Conservation (phyloP, 2,113 vertebrate genomes). For the Tonatia bakeri region DNA sequence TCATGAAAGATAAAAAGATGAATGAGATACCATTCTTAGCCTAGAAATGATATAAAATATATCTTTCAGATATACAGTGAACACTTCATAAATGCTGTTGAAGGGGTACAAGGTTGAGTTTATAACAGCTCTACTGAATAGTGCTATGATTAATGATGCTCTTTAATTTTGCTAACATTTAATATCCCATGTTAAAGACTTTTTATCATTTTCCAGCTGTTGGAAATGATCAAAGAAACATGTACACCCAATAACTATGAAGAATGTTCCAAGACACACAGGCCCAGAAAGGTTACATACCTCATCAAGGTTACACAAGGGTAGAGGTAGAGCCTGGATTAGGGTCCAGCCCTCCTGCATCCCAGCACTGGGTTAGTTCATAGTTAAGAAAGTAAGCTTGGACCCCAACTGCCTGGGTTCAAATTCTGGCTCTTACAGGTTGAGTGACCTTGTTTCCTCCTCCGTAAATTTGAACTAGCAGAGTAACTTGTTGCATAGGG, state of each 20-base stretch:
- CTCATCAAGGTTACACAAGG: not conserved
- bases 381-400: not conserved
- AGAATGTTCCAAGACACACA: not conserved
- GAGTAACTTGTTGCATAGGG: not conserved
- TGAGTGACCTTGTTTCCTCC: not conserved
- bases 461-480: not conserved
- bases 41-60: constrained; percentile 1
- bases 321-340: not conserved
- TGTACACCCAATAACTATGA: not conserved
- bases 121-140: not conserved
- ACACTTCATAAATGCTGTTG: not conserved
- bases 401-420: not conserved
- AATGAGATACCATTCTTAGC: not conserved
- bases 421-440: not conserved
- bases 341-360: not conserved
- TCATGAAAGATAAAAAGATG: not conserved
- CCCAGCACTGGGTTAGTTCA: not conserved
- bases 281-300: not conserved
- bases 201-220: constrained; percentile 9
- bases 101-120: not conserved
- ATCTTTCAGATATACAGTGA: not conserved
- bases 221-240: constrained; percentile 25
- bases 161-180: constrained; percentile 32
- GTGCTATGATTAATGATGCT: not conserved
- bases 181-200: not conserved